phyloP scores from a whole-genome alignment of 1,140 invertebrate genomes.

The Drosophila oshimai region DNA sequence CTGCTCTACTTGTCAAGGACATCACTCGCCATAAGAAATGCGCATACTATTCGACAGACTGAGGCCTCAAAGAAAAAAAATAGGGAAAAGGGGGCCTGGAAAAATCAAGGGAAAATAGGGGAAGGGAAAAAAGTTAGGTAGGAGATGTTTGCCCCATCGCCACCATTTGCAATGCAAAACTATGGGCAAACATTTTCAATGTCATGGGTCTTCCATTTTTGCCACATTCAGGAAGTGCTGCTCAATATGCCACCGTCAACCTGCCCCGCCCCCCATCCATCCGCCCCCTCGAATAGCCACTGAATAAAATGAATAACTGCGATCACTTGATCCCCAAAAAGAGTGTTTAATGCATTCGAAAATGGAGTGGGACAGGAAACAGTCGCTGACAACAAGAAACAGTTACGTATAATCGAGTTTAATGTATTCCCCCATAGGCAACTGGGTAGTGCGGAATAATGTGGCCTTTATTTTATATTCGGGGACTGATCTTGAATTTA shows the following conservation, averaged over 20 bases:
- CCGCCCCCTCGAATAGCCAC: not conserved
- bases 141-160: constrained; percentile 7
- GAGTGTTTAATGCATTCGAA: constrained; percentile 36
- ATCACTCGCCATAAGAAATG: constrained; percentile 16
- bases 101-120: not conserved
- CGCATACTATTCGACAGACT: constrained; percentile 15
- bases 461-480: constrained; percentile 7
- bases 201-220: constrained; percentile 16
- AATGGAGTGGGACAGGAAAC: constrained; percentile 30
- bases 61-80: not conserved
- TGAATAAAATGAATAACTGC: constrained; percentile 40
- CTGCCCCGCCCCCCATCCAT: not conserved
- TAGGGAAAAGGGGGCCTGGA: not conserved
- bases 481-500: constrained; percentile 8
- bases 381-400: constrained; percentile 3
- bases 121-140: not conserved
- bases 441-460: constrained; percentile 20
- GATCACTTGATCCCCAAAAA: constrained; percentile 35
- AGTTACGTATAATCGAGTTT: constrained; percentile 7
- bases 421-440: constrained; percentile 10
- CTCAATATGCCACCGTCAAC: constrained; percentile 12
- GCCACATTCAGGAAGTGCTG: constrained; percentile 32
- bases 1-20: constrained; percentile 36
- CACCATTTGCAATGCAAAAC: constrained; percentile 30
- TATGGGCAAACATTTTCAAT: constrained; percentile 47